Percentiles rank a stretch among this genome's conserved stretches.
Conservation (phyloP, 2,888 invertebrate species). For the Galeruca laticollis region DNA sequence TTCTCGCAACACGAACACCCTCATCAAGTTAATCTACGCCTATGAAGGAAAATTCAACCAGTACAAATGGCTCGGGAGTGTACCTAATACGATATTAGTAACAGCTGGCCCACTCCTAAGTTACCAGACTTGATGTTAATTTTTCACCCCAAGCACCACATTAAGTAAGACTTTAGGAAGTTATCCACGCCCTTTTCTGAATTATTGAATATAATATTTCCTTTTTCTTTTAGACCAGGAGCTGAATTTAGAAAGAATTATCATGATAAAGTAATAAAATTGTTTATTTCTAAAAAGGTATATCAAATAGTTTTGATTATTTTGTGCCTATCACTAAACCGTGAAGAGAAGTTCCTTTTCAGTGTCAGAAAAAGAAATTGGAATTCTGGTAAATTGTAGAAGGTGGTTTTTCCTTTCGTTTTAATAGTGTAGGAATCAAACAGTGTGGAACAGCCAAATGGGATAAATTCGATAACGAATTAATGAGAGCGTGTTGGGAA, state of each 20-base stretch:
- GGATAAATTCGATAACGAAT: too few relatives aligned
- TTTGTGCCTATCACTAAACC: too few relatives aligned
- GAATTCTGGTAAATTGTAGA: too few relatives aligned
- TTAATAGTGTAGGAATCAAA: too few relatives aligned
- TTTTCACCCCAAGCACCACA: constrained; percentile 39
- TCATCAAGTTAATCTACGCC: constrained; percentile 31
- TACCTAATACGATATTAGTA: constrained; percentile 36
- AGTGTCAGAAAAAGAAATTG: too few relatives aligned
- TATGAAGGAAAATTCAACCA: constrained; percentile 22
- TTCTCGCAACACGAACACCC: constrained; percentile 20
- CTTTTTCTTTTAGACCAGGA: constrained; percentile 13
- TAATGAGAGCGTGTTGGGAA: too few relatives aligned
- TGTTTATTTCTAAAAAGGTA: too few relatives aligned
- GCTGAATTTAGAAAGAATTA: constrained; percentile 3
- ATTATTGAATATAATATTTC: constrained; percentile 41
- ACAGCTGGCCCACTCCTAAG: constrained; percentile 37
- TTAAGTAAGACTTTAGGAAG: constrained; percentile 41
- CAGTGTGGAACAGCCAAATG: too few relatives aligned
- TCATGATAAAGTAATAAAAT: neutral
- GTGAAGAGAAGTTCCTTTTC: too few relatives aligned
- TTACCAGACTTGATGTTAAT: constrained; percentile 39
- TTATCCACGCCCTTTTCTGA: constrained; percentile 37
- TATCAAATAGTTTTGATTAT: too few relatives aligned
- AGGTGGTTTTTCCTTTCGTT: too few relatives aligned
- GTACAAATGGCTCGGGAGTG: constrained; percentile 31